These are phyloP conservation scores for Agrotis segetum DNA, from an alignment of 2,888 invertebrate species.

Conservation along the genomic window DNA sequence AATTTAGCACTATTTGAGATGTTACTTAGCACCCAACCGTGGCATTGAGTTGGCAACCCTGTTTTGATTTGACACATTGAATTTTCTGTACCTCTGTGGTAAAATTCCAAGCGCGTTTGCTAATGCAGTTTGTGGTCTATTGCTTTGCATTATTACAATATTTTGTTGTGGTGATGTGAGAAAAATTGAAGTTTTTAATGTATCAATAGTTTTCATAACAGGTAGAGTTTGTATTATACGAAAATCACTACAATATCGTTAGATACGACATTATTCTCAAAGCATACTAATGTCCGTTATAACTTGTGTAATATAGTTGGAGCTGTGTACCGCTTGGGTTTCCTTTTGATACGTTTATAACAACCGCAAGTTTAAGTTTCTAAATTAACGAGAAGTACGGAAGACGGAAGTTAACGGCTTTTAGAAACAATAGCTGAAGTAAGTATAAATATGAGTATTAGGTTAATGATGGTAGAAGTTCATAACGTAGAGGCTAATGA, in stretches of 20 bases:
- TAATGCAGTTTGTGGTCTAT: too few species aligned
- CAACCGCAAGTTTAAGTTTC: constrained; percentile 18
- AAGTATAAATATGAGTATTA: constrained; percentile 20
- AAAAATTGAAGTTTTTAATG: constrained; percentile 49
- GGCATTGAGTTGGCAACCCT: too few species aligned
- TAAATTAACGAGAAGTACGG: constrained; percentile 16
- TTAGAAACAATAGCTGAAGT: constrained; percentile 39
- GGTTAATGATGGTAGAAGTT: not conserved
- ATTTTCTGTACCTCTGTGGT: constrained; percentile 52
- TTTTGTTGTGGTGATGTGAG: constrained; percentile 63
- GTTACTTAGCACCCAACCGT: too few species aligned
- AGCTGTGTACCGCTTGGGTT: constrained; percentile 56
- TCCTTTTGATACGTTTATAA: constrained; percentile 35
- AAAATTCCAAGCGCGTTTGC: constrained; percentile 58
- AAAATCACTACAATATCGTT: constrained; percentile 20
- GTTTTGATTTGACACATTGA: constrained; percentile 19
- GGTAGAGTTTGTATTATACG: constrained; percentile 14
- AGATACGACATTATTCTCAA: constrained; percentile 4
- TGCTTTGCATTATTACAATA: constrained; percentile 51
- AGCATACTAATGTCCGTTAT: constrained; percentile 15
- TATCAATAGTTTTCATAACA: constrained; percentile 39
- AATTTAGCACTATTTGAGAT: too few species aligned
- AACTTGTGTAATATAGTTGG: constrained; percentile 33
- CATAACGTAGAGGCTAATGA: constrained; percentile 38
- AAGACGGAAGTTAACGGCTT: constrained; percentile 29